Conservation (phyloP, 2,113 vertebrate species). For the Patagioenas fasciata region DNA sequence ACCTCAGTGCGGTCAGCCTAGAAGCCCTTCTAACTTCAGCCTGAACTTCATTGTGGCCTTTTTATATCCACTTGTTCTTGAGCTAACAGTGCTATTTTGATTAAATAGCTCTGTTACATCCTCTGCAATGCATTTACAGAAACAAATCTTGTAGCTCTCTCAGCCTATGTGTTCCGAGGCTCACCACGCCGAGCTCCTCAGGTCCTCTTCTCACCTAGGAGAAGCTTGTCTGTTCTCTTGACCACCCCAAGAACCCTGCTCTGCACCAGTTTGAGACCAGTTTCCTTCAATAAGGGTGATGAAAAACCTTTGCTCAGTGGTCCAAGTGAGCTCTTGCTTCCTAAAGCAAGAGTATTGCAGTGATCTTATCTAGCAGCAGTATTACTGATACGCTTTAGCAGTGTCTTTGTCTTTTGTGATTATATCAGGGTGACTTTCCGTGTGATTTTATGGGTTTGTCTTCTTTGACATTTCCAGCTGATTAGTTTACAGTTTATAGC, state of each 20-base stretch:
- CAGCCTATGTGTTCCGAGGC: background rate
- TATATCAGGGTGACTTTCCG: background rate
- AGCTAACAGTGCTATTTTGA: background rate
- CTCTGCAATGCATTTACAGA: background rate
- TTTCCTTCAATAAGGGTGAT: background rate
- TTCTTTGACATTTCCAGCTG: background rate
- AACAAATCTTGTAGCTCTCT: background rate
- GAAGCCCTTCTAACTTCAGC: constrained; percentile 5
- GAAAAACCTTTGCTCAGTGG: background rate
- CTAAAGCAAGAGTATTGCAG: background rate
- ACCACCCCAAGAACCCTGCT: background rate
- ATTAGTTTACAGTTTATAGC: background rate
- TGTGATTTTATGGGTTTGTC: background rate
- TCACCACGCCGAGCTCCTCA: background rate
- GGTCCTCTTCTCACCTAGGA: background rate
- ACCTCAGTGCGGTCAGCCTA: constrained; percentile 34
- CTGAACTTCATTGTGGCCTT: background rate
- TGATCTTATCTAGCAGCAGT: background rate
- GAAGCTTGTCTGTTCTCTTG: background rate
- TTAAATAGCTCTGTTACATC: background rate
- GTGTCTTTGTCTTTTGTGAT: background rate
- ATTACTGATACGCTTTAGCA: background rate
- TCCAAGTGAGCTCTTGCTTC: background rate
- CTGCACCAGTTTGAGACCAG: background rate
- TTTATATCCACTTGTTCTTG: constrained; percentile 40